These are phyloP conservation scores for Machimus atricapillus DNA, from an alignment of 2,888 invertebrate genomes.

Conservation along the genomic window DNA sequence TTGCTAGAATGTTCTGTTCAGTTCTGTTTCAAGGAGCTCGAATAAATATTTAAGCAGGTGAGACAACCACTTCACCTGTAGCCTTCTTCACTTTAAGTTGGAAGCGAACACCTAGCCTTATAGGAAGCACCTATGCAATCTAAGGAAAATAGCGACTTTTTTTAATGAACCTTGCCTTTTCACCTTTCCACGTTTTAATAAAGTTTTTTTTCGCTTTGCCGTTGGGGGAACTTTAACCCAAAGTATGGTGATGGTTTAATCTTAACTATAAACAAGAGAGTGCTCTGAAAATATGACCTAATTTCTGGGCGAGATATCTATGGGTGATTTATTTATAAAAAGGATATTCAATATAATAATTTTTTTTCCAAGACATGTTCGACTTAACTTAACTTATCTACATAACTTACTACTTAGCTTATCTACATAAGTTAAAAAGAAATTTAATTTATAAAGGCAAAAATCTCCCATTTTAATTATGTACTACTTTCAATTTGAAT, in stretches of 20 bases:
- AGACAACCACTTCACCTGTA: background rate
- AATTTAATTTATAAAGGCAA: too few species aligned
- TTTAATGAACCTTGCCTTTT: background rate
- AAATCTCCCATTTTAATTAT: too few species aligned
- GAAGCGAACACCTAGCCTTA: background rate
- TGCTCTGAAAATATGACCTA: too few species aligned
- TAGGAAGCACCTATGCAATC: background rate
- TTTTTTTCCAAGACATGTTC: too few species aligned
- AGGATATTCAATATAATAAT: too few species aligned
- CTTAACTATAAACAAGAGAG: too few species aligned
- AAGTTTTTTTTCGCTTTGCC: background rate
- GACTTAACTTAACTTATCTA: too few species aligned
- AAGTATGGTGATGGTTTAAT: background rate
- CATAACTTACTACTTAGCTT: too few species aligned
- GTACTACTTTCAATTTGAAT: too few species aligned
- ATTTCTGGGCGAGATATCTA: too few species aligned
- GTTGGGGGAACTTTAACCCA: background rate
- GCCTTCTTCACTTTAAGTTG: background rate
- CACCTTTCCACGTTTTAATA: background rate
- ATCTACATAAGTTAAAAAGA: too few species aligned
- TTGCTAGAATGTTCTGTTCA: background rate
- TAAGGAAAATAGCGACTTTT: background rate
- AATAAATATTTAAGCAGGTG: background rate
- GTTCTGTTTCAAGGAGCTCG: background rate
- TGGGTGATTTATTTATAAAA: too few species aligned